Base-by-base conservation (phyloP, 2,797 vertebrate genomes). In the Erpetoichthys calabaricus region DNA sequence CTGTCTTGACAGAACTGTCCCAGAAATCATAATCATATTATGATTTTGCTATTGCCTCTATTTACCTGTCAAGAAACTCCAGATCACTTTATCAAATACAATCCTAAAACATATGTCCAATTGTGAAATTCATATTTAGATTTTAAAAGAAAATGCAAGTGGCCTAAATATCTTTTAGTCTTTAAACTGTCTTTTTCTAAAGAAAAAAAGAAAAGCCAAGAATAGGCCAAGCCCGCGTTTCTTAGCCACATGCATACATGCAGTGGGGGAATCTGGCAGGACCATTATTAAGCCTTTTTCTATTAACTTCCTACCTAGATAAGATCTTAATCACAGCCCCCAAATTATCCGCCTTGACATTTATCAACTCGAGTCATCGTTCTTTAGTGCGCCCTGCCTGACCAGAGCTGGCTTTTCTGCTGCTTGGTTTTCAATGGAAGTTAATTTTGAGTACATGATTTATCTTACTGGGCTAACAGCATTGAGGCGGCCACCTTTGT, bases 291-390 rank as follows among this genome's bases (percentile, higher is more conserved):
- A 85, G 80, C 86, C 83, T 90, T 80, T 87, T 91, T 86, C 89
- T 87, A 87, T 90, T 89, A 87, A 86, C 85, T 86, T 86, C 89
- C 89, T 87, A 86, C 90, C 89, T 85, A 81, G 81, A 85, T 85
- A 85, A 87, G 82, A 84, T 84, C 85, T 78, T 83, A 85, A 90
- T 89, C 86, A 77, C 81, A 72, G 81, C 72, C 82, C 84, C 82
- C 81, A 85, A 87, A 91, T 89, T 82, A 84, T 78, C 79, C 73
- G 66, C 70, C 68, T 79, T 86, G 85, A 86, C 86, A 88, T 83
- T 87, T 86, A 80, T 83, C 79, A 85, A 83, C 84, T 85, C 80
- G 71, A 78, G 86, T 83, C 86, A 82, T 82, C 85, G 80, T 78
- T 78, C 81, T 78, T 83, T 79, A 79, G 76, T 69, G 53, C 59